phyloP scores from a whole-genome alignment of 2,797 vertebrate genomes.

The Pangasius macronema region DNA sequence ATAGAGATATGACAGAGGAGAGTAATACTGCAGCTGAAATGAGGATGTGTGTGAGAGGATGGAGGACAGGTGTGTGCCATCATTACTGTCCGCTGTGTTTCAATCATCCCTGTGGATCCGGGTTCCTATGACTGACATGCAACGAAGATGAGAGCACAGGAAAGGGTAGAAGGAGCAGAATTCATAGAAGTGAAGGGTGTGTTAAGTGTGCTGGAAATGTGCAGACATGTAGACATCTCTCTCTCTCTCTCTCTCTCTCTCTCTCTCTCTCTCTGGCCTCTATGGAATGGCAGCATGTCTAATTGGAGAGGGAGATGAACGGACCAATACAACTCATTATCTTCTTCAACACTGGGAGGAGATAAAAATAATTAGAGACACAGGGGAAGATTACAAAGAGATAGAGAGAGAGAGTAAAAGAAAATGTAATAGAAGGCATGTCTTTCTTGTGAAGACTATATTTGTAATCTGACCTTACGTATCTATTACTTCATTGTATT shows the following conservation, averaged over 20 bases:
- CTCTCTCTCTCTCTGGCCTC: conserved; percentile 37
- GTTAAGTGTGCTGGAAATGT: neutral
- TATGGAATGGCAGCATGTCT: conserved; percentile 52
- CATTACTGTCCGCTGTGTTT: neutral
- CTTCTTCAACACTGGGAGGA: conserved; percentile 63
- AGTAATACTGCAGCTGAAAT: conserved; percentile 9
- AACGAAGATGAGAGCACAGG: neutral
- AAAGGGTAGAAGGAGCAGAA: conserved; percentile 30
- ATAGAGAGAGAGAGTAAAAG: neutral
- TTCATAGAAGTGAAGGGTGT: neutral
- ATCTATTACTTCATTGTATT: neutral
- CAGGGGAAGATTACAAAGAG: neutral
- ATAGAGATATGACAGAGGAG: neutral
- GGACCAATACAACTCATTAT: conserved; percentile 68
- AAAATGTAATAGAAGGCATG: too few species aligned
- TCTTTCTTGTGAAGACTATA: neutral
- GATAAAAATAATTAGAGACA: conserved; percentile 70
- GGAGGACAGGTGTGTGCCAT: conserved; percentile 3
- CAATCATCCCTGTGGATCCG: neutral
- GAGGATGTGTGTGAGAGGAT: neutral
- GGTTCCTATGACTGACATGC: neutral
- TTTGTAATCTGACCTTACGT: neutral
- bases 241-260: neutral
- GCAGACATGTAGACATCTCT: too few species aligned
- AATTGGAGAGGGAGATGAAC: conserved; percentile 58